A percentile compares a stretch with the other conserved stretches of the same genome.
phyloP scores from a whole-genome alignment of 2,113 vertebrate genomes.

The Cygnus atratus region DNA sequence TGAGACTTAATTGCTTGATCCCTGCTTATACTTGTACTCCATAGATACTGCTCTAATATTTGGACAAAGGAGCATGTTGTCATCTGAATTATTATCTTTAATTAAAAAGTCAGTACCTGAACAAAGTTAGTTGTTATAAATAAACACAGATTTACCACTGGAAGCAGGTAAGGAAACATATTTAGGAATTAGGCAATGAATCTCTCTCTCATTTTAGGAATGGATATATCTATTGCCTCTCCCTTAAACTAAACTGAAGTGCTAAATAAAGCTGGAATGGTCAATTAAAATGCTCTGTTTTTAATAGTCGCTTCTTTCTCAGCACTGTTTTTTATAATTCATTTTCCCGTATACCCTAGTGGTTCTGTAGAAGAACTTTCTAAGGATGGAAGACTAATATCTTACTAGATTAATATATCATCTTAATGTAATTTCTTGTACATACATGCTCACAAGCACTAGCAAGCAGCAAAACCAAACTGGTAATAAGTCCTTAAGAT shows the following conservation, averaged over 20 bases:
- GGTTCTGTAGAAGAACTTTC: neutral
- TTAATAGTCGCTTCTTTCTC: neutral
- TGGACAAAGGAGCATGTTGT: neutral
- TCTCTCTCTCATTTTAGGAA: neutral
- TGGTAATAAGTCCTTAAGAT: neutral
- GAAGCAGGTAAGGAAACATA: neutral
- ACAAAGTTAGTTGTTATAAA: neutral
- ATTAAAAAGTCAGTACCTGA: neutral
- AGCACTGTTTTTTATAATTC: neutral
- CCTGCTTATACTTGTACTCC: neutral
- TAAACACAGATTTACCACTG: neutral
- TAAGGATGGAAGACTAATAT: neutral
- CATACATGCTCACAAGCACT: neutral
- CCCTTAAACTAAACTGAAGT: neutral
- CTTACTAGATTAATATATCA: neutral
- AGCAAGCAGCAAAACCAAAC: neutral
- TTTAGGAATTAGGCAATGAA: neutral
- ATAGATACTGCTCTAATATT: neutral
- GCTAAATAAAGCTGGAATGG: neutral
- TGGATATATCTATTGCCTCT: neutral
- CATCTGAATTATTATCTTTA: neutral
- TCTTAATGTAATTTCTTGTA: neutral
- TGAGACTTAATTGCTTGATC: accelerated
- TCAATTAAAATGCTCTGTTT: neutral
- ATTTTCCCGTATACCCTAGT: neutral